A percentile compares a stretch with the other conserved stretches of the same genome.
phyloP scores from a whole-genome alignment of 2,113 vertebrate species.

The Amphiprion percula region DNA sequence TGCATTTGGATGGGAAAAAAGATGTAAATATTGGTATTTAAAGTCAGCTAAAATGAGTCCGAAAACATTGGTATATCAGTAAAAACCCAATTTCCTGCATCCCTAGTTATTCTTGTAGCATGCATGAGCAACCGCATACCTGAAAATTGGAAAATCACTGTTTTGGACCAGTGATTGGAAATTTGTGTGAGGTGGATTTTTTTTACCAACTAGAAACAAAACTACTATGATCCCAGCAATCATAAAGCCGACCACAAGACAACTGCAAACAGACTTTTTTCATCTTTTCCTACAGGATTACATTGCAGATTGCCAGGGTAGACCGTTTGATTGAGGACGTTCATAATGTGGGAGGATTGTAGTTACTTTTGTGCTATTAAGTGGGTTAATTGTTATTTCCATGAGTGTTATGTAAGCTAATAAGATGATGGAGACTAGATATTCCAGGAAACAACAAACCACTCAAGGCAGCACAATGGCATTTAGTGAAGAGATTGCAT shows the following conservation, averaged over 20 bases:
- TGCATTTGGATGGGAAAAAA: too few relatives aligned
- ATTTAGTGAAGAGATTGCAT: slow-evolving; percentile 20
- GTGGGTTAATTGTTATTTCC: slow-evolving; percentile 22
- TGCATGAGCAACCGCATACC: too few relatives aligned
- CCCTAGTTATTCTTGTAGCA: too few relatives aligned
- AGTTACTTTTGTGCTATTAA: slow-evolving; percentile 8
- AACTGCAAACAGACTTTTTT: accelerated
- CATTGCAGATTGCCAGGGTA: not conserved
- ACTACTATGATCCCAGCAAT: not conserved
- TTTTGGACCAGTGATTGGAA: not conserved
- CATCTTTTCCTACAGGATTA: not conserved
- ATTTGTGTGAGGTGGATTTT: not conserved
- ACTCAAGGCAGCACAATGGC: not conserved
- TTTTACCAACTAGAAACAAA: not conserved
- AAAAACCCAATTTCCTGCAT: too few relatives aligned
- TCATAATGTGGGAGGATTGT: not conserved
- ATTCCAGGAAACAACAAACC: not conserved
- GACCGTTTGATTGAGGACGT: slow-evolving; percentile 7
- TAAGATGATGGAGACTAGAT: not conserved
- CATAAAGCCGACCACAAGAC: too few relatives aligned
- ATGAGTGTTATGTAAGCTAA: not conserved
- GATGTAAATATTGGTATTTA: too few relatives aligned
- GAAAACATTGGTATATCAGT: too few relatives aligned
- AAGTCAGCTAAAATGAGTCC: too few relatives aligned
- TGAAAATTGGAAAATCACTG: too few relatives aligned